Base-by-base conservation (phyloP, 2,113 vertebrate genomes). In the Vulpes lagopus region DNA sequence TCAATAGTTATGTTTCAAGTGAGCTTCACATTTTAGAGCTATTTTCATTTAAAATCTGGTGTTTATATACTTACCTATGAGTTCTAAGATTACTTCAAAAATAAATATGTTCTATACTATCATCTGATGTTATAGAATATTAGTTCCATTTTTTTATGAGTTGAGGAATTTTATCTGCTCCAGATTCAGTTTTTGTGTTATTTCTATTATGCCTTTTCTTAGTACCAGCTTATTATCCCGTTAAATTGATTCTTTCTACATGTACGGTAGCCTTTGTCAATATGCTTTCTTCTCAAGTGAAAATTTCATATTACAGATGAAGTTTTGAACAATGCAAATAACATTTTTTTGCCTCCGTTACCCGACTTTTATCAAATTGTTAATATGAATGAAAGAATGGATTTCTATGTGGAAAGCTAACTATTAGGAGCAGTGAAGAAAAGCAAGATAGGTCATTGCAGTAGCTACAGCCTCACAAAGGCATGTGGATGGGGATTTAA, bases 1-100 rank as follows among this genome's bases (percentile, higher is more conserved):
- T 74, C n/a, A 71, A 53, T 32, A 27, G 30, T 25, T 87, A 67
- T 60, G 10, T 73, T 59, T 69, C 27, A 67, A 92, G 65, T 15
- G 11, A 89, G 64, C 1, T 51, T 94, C 62, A 95, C 49, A n/a
- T 57, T 89, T 64, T 64, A 84, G 5, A 38, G 1, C 71, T 80
- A 38, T 76, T 90, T 96, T 93, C 9, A 88, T 73, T 94, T 79
- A n/a, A 83, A 92, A 74, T 79, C 23, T 78, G 25, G 14, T 79
- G 19, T 64, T 69, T 65, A 62, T 38, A 17, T 82, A 84, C 67
- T 93, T 96, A 51, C 27, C 10, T 59, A 43, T 9, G 53, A 69
- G 43, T 32, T 79, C 51, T 22, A 49, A 20, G 19, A 35, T 59
- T 80, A 60, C 57, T 95, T 78, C 5, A 60, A 59, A 94, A 84